Base-by-base conservation (phyloP, 2,113 vertebrate genomes). In the Plecturocebus donacophilus region DNA sequence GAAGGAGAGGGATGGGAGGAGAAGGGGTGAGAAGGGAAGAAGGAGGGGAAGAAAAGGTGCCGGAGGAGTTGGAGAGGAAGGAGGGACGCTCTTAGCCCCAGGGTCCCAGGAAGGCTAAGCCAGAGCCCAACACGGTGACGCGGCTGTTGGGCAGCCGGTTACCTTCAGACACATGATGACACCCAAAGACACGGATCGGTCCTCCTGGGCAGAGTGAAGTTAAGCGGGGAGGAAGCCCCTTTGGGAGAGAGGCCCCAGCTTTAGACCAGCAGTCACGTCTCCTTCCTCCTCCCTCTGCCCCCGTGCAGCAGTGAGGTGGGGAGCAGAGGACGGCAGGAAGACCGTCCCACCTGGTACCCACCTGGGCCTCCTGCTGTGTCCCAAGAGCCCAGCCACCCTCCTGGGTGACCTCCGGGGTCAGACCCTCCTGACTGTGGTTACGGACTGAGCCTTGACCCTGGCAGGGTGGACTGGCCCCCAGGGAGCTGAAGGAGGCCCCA, bases 121-220 rank as follows among this genome's bases (percentile, higher is more conserved):
- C 73, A 58, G 54, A 73, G 54, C 61, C 25, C 8, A 21, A 58
- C 4, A 27, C 5, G 35, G 54, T n/a, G 56, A 54, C 1, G 32
- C 32, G 0, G 19, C 0, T 9, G n/a, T 1, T 35, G 52, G 40
- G 2, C 42, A 40, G 42, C 8, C 0, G 0, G 40, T 80, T 40
- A 58, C 38, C 8, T 71, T 81, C 11, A 81, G 75, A 68, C 16
- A 76, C 40, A 77, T 0, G 32, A n/a, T 32, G 30, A n/a, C 61
- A 52, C 77, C 92, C 45, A 81, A 45, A 73, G 88, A 71, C 19
- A 38, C 13, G 42, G 25, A 30, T 64, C 21, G 19, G n/a, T 25
- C 7, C 27, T 6, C 20, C 2, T 6, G 84, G 47, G 42, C 76
- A 66, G 21, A n/a, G 66, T 30, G 56, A 82, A n/a, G 70, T 35